phyloP scores from a whole-genome alignment of 2,797 vertebrate species.

The Pangasius macronema region DNA sequence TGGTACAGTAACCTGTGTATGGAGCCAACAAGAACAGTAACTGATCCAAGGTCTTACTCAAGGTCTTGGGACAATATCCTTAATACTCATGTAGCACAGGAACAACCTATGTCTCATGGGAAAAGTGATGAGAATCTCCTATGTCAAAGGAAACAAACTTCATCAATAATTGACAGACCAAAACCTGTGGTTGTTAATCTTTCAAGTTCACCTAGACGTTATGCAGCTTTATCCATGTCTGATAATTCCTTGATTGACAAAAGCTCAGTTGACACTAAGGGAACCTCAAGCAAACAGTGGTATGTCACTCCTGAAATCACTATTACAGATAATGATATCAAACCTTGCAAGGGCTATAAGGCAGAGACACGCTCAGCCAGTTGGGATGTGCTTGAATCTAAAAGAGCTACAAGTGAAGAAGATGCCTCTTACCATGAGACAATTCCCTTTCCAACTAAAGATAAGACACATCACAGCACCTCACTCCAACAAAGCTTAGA shows the following conservation, averaged over 20 bases:
- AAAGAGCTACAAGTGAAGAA: slow-evolving; percentile 65
- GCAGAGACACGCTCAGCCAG: slow-evolving; percentile 78
- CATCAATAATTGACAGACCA: slow-evolving; percentile 79
- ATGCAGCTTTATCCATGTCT: slow-evolving; percentile 93
- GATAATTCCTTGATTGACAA: slow-evolving; percentile 93
- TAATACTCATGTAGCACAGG: slow-evolving; percentile 78
- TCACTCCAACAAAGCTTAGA: slow-evolving; percentile 92
- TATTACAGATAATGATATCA: slow-evolving; percentile 95
- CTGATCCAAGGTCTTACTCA: slow-evolving; percentile 87
- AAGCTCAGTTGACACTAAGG: slow-evolving; percentile 77
- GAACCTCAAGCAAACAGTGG: slow-evolving; percentile 81
- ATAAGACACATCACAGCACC: slow-evolving; percentile 73
- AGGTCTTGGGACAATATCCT: slow-evolving; percentile 98
- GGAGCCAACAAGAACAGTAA: slow-evolving; percentile 79
- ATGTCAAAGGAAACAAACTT: slow-evolving; percentile 76
- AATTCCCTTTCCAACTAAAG: slow-evolving; percentile 71
- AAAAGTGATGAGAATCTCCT: slow-evolving; percentile 95
- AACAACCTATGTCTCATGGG: slow-evolving; percentile 85
- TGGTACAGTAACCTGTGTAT: slow-evolving; percentile 86
- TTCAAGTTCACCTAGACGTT: slow-evolving; percentile 93
- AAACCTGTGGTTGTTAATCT: slow-evolving; percentile 93
- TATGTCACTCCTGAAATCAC: slow-evolving; percentile 96
- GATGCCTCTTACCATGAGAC: slow-evolving; percentile 66
- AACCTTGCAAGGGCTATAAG: slow-evolving; percentile 73
- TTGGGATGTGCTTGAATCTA: slow-evolving; percentile 84